Conservation (phyloP, 2,888 invertebrate species). For the Portevinia maculata region DNA sequence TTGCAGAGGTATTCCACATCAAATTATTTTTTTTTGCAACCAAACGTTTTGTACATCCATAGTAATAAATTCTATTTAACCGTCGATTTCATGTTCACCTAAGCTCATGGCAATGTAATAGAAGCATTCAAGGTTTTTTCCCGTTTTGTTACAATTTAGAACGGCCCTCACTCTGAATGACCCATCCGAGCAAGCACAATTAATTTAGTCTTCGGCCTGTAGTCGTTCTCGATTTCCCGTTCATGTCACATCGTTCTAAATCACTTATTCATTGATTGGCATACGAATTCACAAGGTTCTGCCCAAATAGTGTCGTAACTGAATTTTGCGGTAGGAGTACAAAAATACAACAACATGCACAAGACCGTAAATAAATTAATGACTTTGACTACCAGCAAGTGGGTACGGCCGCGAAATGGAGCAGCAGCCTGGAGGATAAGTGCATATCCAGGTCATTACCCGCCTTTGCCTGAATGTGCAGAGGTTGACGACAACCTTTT, state of each 20-base stretch:
- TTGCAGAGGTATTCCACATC: background rate
- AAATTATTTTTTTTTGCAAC: conserved; percentile 11
- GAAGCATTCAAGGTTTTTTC: conserved; percentile 12
- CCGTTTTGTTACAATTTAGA: conserved; percentile 34
- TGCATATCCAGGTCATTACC: conserved; percentile 15
- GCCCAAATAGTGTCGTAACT: conserved; percentile 48
- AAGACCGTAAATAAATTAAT: conserved; percentile 57
- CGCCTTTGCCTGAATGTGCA: conserved; percentile 3
- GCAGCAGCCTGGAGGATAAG: conserved; percentile 7
- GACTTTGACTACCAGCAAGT: conserved; percentile 21
- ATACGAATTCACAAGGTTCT: conserved; percentile 38
- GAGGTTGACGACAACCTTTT: conserved; percentile 12
- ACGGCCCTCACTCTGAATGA: conserved; percentile 23
- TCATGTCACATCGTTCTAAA: conserved; percentile 49
- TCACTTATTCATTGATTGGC: conserved; percentile 53
- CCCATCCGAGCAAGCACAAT: conserved; percentile 2
- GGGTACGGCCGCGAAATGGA: conserved; percentile 32
- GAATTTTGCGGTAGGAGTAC: conserved; percentile 20
- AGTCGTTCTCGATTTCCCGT: conserved; percentile 35
- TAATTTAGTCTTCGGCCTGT: conserved; percentile 23
- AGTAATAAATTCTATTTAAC: conserved; percentile 37
- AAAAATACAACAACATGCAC: conserved; percentile 36
- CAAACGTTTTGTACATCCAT: conserved; percentile 5
- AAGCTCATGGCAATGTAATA: conserved; percentile 22
- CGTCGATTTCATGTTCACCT: conserved; percentile 42